Base-by-base conservation (phyloP, 1,140 invertebrate genomes). In the Pogonognathellus flavescens region DNA sequence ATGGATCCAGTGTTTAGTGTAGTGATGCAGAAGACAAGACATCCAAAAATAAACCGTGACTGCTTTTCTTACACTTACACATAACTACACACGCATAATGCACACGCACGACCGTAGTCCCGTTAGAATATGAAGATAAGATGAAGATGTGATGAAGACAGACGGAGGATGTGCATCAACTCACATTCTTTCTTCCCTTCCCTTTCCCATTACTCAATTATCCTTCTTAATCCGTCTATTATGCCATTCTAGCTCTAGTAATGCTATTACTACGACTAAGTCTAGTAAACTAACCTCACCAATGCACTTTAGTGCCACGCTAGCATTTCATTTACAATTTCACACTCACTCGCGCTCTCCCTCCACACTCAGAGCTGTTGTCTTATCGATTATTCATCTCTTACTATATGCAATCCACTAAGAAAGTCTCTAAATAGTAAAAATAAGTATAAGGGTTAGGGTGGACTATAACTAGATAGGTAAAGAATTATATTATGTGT, bases 71-170 rank as follows among this genome's bases (percentile, higher is more conserved):
- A 60, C 59, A 16, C 66, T 14, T 70, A 13, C 22, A 70, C 62
- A 76, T 76, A 76, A 76, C 70, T 76, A 50, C 70, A 76, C n/a
- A 13, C 70, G 41, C 31, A 76, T 41, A 76, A 76, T 76, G 70
- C 70, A 76, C 25, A 76, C 70, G 25, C 70, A 76, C 70, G 70
- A 72, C 70, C 70, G 18, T 76, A 16, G 25, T 76, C 49, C 25
- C 70, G 41, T 76, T 41, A 76, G n/a, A 76, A 76, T 76, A 76
- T 76, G 70, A 76, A 76, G 70, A 76, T 76, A 76, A 76, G 70
- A 76, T 76, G 70, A 76, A 76, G 70, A 76, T 76, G 70, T 76
- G 70, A 76, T 76, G 70, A 76, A 76, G 70, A 76, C 70, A 76
- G 70, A 76, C 70, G 70, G 70, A 76, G 70, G 70, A 76, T 76